phyloP scores from a whole-genome alignment of 2,113 vertebrate genomes.

The Motacilla tschutschensis region DNA sequence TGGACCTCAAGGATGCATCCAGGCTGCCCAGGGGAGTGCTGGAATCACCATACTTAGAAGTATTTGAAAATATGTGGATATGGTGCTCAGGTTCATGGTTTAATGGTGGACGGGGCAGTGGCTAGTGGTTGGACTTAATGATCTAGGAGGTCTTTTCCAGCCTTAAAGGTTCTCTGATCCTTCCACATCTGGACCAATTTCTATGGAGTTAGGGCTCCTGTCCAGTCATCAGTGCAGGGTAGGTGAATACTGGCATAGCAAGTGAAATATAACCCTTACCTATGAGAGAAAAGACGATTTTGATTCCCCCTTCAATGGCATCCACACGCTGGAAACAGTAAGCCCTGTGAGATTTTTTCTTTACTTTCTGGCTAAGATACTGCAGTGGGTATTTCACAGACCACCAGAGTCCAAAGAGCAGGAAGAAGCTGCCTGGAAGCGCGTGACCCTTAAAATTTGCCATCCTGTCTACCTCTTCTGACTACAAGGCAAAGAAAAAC shows the following conservation, averaged over 20 bases:
- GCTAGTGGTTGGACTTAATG: background rate
- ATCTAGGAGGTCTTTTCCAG: background rate
- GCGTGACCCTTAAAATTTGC: constrained; percentile 94
- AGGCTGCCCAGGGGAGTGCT: background rate
- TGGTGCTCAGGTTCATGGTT: background rate
- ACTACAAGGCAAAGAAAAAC: background rate
- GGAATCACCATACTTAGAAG: background rate
- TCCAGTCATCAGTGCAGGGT: too few relatives aligned
- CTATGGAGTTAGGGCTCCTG: background rate
- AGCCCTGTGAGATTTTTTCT: constrained; percentile 30
- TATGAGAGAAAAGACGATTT: constrained; percentile 75
- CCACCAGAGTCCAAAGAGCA: constrained; percentile 89
- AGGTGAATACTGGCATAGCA: background rate
- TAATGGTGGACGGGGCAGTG: background rate
- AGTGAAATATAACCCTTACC: constrained; percentile 73
- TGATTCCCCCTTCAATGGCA: constrained; percentile 79
- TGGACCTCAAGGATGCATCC: background rate
- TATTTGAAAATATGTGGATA: background rate
- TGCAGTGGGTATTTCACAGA: constrained; percentile 81
- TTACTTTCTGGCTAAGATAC: constrained; percentile 70
- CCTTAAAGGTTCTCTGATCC: background rate
- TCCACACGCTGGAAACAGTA: constrained; percentile 72
- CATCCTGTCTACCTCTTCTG: constrained; percentile 65
- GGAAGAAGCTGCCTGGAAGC: constrained; percentile 90
- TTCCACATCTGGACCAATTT: background rate